Conservation (phyloP, 2,113 vertebrate species). For the Oriolus oriolus region DNA sequence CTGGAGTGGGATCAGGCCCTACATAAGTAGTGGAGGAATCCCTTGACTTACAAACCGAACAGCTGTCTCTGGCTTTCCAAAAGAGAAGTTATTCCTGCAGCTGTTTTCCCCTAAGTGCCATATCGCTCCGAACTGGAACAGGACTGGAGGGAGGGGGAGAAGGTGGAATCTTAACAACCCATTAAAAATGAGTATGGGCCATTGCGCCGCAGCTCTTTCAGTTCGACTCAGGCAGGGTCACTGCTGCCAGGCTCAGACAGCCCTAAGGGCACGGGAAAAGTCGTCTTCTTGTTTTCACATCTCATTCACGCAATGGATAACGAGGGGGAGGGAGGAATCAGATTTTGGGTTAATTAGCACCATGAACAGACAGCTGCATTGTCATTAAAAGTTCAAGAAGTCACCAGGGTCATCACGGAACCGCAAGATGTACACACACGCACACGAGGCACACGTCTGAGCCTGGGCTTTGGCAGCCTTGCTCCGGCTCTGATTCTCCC, state of each 20-base stretch:
- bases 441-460: constrained; percentile 38
- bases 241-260: constrained; percentile 36
- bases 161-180: constrained; percentile 62
- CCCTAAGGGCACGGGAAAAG: constrained; percentile 66
- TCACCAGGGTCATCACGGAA: constrained; percentile 33
- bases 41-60: neutral
- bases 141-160: constrained; percentile 25
- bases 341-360: constrained; percentile 62
- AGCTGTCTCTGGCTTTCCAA: neutral
- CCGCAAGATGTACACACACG: constrained; percentile 24
- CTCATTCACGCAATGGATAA: constrained; percentile 44
- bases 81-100: constrained; percentile 16
- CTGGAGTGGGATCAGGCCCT: neutral
- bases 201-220: constrained; percentile 53
- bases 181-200: constrained; percentile 40
- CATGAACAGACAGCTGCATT: constrained; percentile 57
- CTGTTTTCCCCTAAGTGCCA: constrained; percentile 39
- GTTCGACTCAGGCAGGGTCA: constrained; percentile 45
- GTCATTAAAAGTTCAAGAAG: constrained; percentile 63
- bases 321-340: constrained; percentile 27
- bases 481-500: neutral
- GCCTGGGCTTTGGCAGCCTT: neutral
- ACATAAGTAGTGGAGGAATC: constrained; percentile 8
- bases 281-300: constrained; percentile 60
- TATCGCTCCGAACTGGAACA: constrained; percentile 26